Evolutionary conservation across 2,797 vertebrate genomes (phyloP).

Genomic region (Garrulus glandarius): DNA sequence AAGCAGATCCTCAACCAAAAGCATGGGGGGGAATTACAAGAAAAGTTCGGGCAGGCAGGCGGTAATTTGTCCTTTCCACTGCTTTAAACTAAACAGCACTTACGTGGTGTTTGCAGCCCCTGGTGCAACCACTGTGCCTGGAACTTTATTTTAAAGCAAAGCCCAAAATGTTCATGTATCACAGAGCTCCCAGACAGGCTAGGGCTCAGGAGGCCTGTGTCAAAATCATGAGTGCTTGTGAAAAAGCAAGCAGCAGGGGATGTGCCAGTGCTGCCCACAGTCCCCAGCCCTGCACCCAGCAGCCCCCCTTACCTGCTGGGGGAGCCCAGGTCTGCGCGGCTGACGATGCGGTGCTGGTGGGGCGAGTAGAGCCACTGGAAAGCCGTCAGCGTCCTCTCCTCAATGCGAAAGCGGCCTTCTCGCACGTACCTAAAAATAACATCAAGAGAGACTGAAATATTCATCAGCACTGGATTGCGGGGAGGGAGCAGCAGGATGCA

Average conservation of each 20-base stretch:
- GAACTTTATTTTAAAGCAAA: background rate
- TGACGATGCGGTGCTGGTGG: slow-evolving; percentile 74
- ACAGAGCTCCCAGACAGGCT: background rate
- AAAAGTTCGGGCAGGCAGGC: background rate
- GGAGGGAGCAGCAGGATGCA: background rate
- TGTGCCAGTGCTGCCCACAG: fast-evolving
- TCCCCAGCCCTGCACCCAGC: background rate
- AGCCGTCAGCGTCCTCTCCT: slow-evolving; percentile 76
- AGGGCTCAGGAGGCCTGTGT: background rate
- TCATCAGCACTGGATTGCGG: background rate
- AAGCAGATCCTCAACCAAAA: background rate
- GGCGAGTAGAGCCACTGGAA: slow-evolving; percentile 80
- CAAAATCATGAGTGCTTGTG: fast-evolving
- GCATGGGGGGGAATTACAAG: fast-evolving
- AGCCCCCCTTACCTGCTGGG: slow-evolving; percentile 59
- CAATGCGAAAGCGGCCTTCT: slow-evolving; percentile 76
- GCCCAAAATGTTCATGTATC: fast-evolving
- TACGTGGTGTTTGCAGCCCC: background rate
- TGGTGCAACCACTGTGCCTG: fast-evolving
- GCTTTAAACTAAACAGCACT: background rate
- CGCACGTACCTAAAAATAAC: slow-evolving; percentile 73
- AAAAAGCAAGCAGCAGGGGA: background rate
- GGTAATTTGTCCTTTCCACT: background rate
- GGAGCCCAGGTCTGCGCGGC: slow-evolving; percentile 66
- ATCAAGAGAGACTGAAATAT: background rate